Base-by-base conservation (phyloP, 2,888 invertebrate species). In the Lepidochrysops patricia region DNA sequence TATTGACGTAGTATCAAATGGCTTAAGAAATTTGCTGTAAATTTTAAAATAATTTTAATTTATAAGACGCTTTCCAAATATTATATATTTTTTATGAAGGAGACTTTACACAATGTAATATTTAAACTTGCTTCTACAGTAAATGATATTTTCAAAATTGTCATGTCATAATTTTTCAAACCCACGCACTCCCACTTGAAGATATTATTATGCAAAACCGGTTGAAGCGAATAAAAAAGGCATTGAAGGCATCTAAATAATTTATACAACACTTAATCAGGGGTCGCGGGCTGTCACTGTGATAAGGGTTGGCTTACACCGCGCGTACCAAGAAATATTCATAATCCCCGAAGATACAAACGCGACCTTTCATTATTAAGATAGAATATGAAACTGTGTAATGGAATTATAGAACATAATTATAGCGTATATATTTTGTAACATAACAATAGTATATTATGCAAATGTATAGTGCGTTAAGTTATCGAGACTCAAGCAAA, bases 181-280 rank as follows among this genome's bases (percentile, higher is more conserved):
- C n/a, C n/a, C n/a, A 7, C 6, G 7, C 29, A 29, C 29, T 29
- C 9, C 29, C 19, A 25, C 26, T 5, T n/a, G n/a, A n/a, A 13
- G 23, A 23, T n/a, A n/a, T n/a, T n/a, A 0, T 34, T 34, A 15
- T 6, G 23, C n/a, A 25, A 56, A 56, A 32, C 12, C 32, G n/a
- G 15, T 50, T 49, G 50, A 12, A 32, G 50, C 15, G 26, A 52
- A 34, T 52, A 35, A 58, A 58, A n/a, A 58, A 27, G 34, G 32
- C 43, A 58, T 48, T 49, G 48, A 58, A 35, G 58, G 50, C 25
- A 26, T 19, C 50, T 27, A 52, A 52, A 52, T 58, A 58, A 58
- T 58, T 58, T 50, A 58, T 58, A 50, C 58, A 50, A 52, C 58
- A 58, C 58, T 58, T 58, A 58, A 58, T 58, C 58, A 26, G 27